Evolutionary conservation across 2,113 vertebrate genomes (phyloP).

Genomic region (Phyllostomus hastatus): DNA sequence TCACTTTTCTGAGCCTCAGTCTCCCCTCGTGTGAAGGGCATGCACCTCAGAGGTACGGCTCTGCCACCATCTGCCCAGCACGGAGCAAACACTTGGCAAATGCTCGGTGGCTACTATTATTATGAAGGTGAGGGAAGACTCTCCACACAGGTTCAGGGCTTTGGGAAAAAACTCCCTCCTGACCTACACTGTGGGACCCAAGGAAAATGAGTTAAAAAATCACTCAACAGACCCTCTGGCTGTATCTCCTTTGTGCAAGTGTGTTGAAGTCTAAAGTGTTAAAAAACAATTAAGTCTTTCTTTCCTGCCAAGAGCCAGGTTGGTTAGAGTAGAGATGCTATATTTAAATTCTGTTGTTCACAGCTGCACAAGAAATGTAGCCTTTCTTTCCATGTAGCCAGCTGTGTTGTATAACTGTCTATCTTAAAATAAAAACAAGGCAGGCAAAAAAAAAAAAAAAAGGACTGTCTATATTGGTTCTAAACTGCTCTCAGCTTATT

Average conservation of each 20-base stretch:
- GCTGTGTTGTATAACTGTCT: slow-evolving; percentile 63
- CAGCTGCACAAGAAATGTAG: slow-evolving; percentile 32
- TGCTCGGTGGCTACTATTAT: not conserved
- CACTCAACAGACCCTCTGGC: not conserved
- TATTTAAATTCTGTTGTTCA: slow-evolving; percentile 47
- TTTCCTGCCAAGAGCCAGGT: slow-evolving; percentile 27
- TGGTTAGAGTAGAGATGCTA: not conserved
- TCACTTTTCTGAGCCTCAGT: not conserved
- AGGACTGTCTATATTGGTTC: not conserved
- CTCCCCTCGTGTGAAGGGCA: not conserved
- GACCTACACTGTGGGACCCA: not conserved
- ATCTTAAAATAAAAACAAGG: slow-evolving; percentile 53
- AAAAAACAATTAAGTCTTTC: not conserved
- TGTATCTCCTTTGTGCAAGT: not conserved
- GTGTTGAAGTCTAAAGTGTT: not conserved
- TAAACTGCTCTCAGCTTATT: slow-evolving; percentile 4
- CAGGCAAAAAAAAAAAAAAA: not conserved
- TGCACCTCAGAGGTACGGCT: not conserved
- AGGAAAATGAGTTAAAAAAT: slow-evolving; percentile 28
- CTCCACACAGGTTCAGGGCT: not conserved
- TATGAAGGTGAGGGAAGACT: not conserved
- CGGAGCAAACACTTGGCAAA: not conserved
- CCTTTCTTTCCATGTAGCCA: slow-evolving; percentile 27
- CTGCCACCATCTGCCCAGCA: not conserved
- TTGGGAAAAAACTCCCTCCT: not conserved